Percentiles rank a stretch among this genome's conserved stretches.
phyloP scores from a whole-genome alignment of 2,113 vertebrate species.

The Cebus imitator region DNA sequence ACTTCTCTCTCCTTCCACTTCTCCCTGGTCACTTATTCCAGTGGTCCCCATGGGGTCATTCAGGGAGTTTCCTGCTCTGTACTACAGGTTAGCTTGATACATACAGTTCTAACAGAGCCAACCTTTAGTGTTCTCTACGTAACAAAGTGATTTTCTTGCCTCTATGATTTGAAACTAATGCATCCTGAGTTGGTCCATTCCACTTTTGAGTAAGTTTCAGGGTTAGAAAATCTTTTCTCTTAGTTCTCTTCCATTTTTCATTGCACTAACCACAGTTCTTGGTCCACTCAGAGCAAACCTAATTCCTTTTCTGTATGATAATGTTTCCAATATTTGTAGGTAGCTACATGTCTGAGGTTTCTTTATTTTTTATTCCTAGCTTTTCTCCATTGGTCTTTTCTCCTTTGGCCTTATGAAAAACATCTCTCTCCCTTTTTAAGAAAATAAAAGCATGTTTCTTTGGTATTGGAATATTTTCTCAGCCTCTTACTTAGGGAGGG shows the following conservation, averaged over 20 bases:
- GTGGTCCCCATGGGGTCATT: neutral
- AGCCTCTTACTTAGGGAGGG: neutral
- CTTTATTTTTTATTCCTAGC: neutral
- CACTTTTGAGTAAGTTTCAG: neutral
- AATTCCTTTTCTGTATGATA: neutral
- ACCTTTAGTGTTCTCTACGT: neutral
- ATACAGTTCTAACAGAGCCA: neutral
- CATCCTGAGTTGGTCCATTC: neutral
- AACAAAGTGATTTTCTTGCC: neutral
- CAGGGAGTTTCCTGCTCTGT: neutral
- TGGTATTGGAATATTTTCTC: neutral
- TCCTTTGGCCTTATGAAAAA: neutral
- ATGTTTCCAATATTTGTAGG: neutral
- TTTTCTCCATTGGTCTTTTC: neutral
- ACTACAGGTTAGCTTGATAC: neutral
- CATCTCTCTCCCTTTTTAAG: neutral
- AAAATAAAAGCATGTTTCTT: neutral
- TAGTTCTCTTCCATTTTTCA: neutral
- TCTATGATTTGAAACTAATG: neutral
- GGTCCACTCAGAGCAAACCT: neutral
- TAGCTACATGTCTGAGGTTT: neutral
- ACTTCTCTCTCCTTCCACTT: neutral
- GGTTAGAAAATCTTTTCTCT: neutral
- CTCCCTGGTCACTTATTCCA: neutral
- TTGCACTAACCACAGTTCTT: neutral